Evolutionary conservation across 2,888 invertebrate species (phyloP), one percentile per base, ranked within the genome.

Genomic region (Agonopterix subpropinquella): DNA sequence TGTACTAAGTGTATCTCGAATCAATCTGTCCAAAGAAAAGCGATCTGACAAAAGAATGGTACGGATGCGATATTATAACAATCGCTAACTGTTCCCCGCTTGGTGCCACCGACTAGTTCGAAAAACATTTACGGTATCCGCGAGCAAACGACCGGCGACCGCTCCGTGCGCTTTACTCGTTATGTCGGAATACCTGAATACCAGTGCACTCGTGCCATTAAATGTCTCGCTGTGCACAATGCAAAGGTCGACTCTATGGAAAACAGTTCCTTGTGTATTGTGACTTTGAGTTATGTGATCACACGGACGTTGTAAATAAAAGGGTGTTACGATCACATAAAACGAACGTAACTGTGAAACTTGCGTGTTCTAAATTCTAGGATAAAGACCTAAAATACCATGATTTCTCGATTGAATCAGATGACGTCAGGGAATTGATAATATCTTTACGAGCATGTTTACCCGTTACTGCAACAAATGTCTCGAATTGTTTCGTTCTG

Each of bases 11-110:
- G 67, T 80, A 84, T 82, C 84, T 75, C 66, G 64, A 73, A 80
- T 79, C 82, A 68, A 79, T 80, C 73, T 77, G 68, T 75, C 71
- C 68, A 72, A 77, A 79, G 76, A 81, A 84, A 81, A 75, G 69
- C 70, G 67, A 77, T 69, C 73, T 75, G 72, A 78, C 77, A 78
- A 78, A 76, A 72, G 80, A 81, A 78, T 77, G 65, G 73, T 64
- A 73, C 66, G 68, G 73, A 76, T 76, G 69, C 68, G 67, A 71
- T 77, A 71, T 77, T 76, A 67, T 73, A 80, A 83, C 80, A 81
- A 81, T 82, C 71, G 72, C 61, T 83, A 84, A 82, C 84, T 80
- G 85, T 82, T 77, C 65, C 63, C 66, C 37, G 53, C 61, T 53
- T 69, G 69, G 66, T 65, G 65, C 63, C 61, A 65, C 60, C 44